A percentile compares a stretch with the other conserved stretches of the same genome.
phyloP scores from a whole-genome alignment of 2,797 vertebrate genomes.

The Varecia variegata region DNA sequence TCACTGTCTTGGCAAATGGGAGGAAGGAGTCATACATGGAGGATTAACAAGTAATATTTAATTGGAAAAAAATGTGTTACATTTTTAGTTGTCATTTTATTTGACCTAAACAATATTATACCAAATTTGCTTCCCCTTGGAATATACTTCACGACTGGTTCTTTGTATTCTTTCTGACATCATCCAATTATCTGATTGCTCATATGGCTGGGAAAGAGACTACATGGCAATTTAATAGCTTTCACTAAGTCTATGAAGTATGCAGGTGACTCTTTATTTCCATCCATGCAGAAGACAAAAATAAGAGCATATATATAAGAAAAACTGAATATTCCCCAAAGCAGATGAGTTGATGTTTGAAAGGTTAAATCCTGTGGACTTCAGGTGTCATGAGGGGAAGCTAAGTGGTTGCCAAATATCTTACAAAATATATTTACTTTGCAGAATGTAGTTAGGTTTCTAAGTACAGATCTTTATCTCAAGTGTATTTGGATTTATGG shows the following conservation, averaged over 20 bases:
- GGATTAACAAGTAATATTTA: background rate
- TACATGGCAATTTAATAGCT: background rate
- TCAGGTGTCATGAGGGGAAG: background rate
- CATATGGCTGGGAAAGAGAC: background rate
- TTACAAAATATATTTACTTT: background rate
- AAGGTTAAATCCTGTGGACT: background rate
- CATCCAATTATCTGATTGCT: background rate
- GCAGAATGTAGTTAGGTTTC: background rate
- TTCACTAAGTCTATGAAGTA: background rate
- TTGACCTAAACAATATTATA: background rate
- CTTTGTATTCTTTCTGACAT: background rate
- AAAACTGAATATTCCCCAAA: background rate
- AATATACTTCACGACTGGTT: background rate
- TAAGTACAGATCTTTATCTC: background rate
- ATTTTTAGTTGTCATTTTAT: constrained; percentile 6
- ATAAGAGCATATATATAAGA: background rate
- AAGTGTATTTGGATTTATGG: background rate
- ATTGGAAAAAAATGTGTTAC: background rate
- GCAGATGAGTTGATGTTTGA: background rate
- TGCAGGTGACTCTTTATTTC: background rate
- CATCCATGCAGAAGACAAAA: background rate
- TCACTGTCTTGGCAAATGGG: background rate
- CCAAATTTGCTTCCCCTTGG: background rate
- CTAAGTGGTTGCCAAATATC: background rate
- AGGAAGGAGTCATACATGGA: background rate